A percentile compares a stretch with the other conserved stretches of the same genome.
Conservation (phyloP, 2,797 vertebrate genomes). For the Crax fasciolata region DNA sequence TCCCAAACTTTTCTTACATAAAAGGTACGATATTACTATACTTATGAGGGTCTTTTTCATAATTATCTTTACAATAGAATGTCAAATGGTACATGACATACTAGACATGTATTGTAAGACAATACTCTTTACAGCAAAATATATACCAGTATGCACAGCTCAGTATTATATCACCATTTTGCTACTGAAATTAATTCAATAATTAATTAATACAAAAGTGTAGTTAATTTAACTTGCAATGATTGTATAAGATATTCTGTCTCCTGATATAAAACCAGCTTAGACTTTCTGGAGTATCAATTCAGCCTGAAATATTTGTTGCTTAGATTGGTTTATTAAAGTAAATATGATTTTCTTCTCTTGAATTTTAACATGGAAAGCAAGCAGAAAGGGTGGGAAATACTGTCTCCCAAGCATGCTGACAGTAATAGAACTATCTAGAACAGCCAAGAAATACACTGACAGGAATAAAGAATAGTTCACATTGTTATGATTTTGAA, state of each 20-base stretch:
- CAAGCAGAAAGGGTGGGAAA: background rate
- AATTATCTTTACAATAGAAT: background rate
- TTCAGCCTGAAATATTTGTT: background rate
- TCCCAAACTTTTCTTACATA: background rate
- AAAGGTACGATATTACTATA: background rate
- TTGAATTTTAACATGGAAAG: background rate
- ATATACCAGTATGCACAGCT: background rate
- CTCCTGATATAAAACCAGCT: background rate
- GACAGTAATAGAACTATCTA: background rate
- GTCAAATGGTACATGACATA: background rate
- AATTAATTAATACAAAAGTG: background rate
- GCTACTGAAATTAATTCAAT: background rate
- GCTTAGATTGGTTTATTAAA: background rate
- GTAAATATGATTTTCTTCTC: background rate
- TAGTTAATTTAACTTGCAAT: background rate
- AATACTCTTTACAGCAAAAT: background rate
- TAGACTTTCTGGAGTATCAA: background rate
- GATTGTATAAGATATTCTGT: fast-evolving
- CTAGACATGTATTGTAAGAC: background rate
- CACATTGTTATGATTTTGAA: background rate
- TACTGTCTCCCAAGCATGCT: background rate
- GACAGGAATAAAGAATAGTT: background rate
- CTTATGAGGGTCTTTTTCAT: background rate
- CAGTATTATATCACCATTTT: background rate
- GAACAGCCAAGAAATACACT: background rate